These are phyloP conservation scores for Emydocephalus ijimae DNA, from an alignment of 2,113 vertebrate species.

Conservation along the genomic window DNA sequence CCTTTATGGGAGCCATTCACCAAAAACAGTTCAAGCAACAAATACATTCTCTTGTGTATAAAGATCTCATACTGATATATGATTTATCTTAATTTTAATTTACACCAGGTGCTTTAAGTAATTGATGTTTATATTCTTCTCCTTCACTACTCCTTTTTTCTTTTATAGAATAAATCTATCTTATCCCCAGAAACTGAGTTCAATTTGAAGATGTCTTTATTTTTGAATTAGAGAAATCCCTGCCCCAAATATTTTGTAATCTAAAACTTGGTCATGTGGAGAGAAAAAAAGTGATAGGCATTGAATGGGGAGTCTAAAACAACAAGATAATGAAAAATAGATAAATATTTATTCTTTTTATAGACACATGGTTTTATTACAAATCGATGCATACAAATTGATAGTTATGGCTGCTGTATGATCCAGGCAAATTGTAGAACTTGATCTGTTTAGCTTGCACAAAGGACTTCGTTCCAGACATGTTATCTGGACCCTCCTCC, in stretches of 20 bases:
- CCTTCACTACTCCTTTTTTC: neutral
- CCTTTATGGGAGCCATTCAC: neutral
- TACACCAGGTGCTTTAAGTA: neutral
- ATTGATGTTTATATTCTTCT: neutral
- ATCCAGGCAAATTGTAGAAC: neutral
- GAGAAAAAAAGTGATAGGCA: neutral
- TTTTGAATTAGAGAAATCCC: neutral
- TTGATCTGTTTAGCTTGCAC: neutral
- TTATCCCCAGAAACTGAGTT: neutral
- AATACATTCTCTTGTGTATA: neutral
- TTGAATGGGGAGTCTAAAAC: neutral
- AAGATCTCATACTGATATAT: neutral
- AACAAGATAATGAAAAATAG: neutral
- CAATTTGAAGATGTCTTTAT: neutral
- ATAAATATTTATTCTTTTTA: neutral
- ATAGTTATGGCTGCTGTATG: neutral
- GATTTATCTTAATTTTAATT: slow-evolving; percentile 9
- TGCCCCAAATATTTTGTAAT: neutral
- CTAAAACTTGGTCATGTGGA: neutral
- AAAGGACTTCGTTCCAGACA: neutral
- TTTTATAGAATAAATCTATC: neutral
- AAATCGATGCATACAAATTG: neutral
- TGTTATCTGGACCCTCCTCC: neutral
- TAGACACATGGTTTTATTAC: neutral
- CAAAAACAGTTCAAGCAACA: neutral